These are phyloP conservation scores for Tortricodes alternella DNA, from an alignment of 2,888 invertebrate species.

Conservation along the genomic window DNA sequence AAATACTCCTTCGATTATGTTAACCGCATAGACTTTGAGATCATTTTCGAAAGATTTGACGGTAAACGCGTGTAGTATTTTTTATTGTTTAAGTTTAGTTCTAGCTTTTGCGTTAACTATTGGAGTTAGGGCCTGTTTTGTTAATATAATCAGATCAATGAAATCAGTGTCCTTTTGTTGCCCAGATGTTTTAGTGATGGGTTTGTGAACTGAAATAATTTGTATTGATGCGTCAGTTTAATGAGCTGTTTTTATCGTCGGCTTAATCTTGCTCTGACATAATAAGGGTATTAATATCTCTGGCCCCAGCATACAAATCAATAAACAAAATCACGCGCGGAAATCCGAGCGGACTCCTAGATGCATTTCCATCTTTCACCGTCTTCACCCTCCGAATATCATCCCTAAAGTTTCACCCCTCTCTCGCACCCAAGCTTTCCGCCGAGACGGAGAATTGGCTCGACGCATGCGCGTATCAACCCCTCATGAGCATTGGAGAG, in stretches of 20 bases:
- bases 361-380: slow-evolving; percentile 82
- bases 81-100: too few relatives aligned
- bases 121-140: too few relatives aligned
- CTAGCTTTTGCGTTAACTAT: too few relatives aligned
- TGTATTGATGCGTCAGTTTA: slow-evolving; percentile 29
- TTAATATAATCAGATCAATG: too few relatives aligned
- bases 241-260: slow-evolving; percentile 57
- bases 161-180: too few relatives aligned
- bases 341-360: slow-evolving; percentile 80
- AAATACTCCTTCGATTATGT: background rate
- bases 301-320: slow-evolving; percentile 71
- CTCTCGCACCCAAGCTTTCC: slow-evolving; percentile 50
- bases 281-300: slow-evolving; percentile 73
- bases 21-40: background rate
- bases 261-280: slow-evolving; percentile 64
- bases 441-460: slow-evolving; percentile 51
- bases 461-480: slow-evolving; percentile 74
- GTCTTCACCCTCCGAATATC: slow-evolving; percentile 80
- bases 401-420: slow-evolving; percentile 69
- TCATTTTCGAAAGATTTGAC: background rate
- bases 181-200: background rate
- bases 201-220: background rate
- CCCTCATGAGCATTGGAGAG: slow-evolving; percentile 72
- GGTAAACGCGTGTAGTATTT: slow-evolving; percentile 32
- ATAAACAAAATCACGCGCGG: slow-evolving; percentile 81